These are phyloP conservation scores for Drosophila meridionalis DNA, from an alignment of 2,888 invertebrate genomes.

Conservation along the genomic window DNA sequence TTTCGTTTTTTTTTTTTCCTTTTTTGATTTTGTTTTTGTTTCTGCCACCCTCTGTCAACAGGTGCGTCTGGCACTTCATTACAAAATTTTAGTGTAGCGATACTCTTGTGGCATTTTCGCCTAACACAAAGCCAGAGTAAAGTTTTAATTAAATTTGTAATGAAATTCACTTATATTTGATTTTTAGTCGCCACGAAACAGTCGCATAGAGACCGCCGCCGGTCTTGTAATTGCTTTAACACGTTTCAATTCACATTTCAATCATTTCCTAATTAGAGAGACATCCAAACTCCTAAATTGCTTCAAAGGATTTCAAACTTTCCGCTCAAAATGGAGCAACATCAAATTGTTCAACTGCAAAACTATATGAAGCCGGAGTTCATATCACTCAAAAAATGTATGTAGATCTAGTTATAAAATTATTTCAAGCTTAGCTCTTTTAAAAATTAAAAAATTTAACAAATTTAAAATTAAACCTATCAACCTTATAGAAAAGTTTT, in stretches of 20 bases:
- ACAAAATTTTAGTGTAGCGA: constrained; percentile 42
- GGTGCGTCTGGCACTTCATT: constrained; percentile 74
- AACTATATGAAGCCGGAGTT: constrained; percentile 5
- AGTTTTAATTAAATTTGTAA: constrained; percentile 75
- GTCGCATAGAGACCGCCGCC: constrained; percentile 64
- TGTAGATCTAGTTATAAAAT: neutral
- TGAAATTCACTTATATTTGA: constrained; percentile 74
- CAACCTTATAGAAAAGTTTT: too few species aligned
- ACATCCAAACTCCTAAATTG: neutral
- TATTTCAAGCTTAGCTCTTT: too few species aligned
- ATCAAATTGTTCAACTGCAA: neutral
- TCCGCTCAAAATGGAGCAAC: constrained; percentile 17
- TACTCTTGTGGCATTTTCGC: constrained; percentile 3
- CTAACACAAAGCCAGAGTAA: constrained; percentile 38
- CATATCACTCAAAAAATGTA: constrained; percentile 35
- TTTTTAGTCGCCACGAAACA: constrained; percentile 70
- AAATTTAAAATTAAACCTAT: too few species aligned
- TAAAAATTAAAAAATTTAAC: too few species aligned
- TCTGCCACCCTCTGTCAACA: constrained; percentile 59
- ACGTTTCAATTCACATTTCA: constrained; percentile 54
- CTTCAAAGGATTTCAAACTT: neutral
- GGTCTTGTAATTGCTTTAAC: constrained; percentile 50
- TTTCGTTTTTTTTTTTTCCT: constrained; percentile 1
- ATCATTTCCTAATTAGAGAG: constrained; percentile 42
- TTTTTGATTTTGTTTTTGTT: constrained; percentile 22